phyloP scores from a whole-genome alignment of 2,888 invertebrate species.

The Mimachlamys varia region DNA sequence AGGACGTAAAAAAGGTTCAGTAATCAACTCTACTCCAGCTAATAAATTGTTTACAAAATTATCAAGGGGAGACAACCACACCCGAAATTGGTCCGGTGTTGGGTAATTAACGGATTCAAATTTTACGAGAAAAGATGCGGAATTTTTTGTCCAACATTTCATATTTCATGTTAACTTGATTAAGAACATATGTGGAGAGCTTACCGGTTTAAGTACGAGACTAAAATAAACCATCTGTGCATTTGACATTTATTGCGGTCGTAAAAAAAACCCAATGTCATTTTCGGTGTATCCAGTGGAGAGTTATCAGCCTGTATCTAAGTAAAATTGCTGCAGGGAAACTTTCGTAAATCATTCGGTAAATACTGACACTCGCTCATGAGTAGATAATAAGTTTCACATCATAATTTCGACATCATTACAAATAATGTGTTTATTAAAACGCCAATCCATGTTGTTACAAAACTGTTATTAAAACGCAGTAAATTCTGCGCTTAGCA shows the following conservation, averaged over 20 bases:
- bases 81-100: background rate
- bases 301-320: background rate
- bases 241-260: constrained; percentile 17
- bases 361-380: background rate
- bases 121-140: background rate
- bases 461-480: background rate
- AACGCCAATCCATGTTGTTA: background rate
- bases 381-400: background rate
- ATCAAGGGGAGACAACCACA: background rate
- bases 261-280: constrained; percentile 8
- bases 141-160: background rate
- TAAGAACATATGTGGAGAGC: background rate
- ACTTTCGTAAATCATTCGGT: background rate
- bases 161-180: background rate
- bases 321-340: background rate
- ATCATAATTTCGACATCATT: background rate
- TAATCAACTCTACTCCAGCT: background rate
- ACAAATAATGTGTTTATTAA: background rate
- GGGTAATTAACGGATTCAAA: background rate
- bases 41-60: background rate
- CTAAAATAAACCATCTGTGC: background rate
- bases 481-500: background rate
- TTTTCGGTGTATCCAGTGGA: background rate
- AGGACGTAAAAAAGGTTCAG: background rate
- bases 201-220: background rate